A percentile compares a stretch with the other conserved stretches of the same genome.
These are phyloP conservation scores for Boulengeromyrus knoepffleri DNA, from an alignment of 2,113 vertebrate genomes.

Conservation along the genomic window DNA sequence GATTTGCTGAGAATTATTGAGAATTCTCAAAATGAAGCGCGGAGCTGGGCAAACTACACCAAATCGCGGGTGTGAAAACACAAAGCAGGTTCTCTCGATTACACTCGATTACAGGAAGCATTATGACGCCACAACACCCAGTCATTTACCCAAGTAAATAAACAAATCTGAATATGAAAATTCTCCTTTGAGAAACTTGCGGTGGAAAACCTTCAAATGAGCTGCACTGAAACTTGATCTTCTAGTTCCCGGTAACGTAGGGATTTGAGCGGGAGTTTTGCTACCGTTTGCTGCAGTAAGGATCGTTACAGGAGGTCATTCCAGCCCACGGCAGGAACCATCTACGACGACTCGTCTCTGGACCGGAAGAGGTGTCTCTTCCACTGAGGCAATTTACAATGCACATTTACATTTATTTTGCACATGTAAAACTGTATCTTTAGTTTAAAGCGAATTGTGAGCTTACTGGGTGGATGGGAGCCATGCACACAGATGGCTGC, in stretches of 20 bases:
- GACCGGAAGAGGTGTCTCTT: not conserved
- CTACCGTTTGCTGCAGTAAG: not conserved
- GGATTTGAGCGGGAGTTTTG: not conserved
- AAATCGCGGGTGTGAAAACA: not conserved
- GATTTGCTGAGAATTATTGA: not conserved
- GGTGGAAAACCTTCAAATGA: not conserved
- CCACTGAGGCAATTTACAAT: not conserved
- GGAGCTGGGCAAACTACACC: not conserved
- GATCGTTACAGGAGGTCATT: not conserved
- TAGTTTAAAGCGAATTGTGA: not conserved
- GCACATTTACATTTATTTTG: not conserved
- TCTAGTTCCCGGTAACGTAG: not conserved
- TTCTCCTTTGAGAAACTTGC: not conserved
- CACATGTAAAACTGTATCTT: not conserved
- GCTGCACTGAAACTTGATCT: not conserved
- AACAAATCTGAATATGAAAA: not conserved
- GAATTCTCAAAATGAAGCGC: not conserved
- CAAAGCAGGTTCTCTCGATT: not conserved
- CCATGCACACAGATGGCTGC: not conserved
- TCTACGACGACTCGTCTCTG: not conserved
- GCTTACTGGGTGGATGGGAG: not conserved
- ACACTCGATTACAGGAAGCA: not conserved
- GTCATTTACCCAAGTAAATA: not conserved
- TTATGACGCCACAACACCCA: not conserved
- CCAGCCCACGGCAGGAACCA: not conserved